Conservation (phyloP, 2,113 vertebrate species). For the Peromyscus californicus region DNA sequence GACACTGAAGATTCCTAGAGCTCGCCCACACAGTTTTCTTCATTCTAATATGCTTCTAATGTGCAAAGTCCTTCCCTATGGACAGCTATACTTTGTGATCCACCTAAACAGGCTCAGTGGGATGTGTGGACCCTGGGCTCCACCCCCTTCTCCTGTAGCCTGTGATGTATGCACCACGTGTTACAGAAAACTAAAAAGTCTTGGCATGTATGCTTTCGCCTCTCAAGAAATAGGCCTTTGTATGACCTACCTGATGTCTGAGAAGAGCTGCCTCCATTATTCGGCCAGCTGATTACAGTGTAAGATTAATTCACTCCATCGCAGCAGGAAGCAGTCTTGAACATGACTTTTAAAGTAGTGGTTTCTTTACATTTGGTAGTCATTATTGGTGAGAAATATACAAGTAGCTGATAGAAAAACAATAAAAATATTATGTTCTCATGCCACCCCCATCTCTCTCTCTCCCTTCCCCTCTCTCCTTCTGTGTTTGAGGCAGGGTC, state of each 20-base stretch:
- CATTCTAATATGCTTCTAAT: too few species aligned
- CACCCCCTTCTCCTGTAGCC: background rate
- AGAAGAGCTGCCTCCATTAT: background rate
- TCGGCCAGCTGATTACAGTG: background rate
- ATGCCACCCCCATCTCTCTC: background rate
- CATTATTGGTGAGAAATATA: background rate
- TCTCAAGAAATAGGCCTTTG: background rate
- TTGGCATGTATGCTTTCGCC: background rate
- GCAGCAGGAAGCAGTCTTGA: background rate
- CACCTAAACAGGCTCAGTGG: background rate
- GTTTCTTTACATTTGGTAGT: background rate
- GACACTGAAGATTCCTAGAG: background rate
- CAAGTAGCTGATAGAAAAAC: background rate
- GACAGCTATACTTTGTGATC: background rate
- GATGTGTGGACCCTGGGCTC: background rate
- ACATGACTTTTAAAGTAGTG: background rate
- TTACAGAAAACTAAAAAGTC: background rate
- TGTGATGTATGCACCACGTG: background rate
- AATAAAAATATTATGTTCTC: background rate
- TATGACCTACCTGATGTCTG: background rate
- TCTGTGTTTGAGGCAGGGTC: background rate
- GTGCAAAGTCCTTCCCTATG: background rate
- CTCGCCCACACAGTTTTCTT: background rate
- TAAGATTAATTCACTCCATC: background rate
- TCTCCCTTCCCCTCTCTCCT: background rate